phyloP scores from a whole-genome alignment of 1,140 invertebrate species.

The Ostrea denselamellosa region DNA sequence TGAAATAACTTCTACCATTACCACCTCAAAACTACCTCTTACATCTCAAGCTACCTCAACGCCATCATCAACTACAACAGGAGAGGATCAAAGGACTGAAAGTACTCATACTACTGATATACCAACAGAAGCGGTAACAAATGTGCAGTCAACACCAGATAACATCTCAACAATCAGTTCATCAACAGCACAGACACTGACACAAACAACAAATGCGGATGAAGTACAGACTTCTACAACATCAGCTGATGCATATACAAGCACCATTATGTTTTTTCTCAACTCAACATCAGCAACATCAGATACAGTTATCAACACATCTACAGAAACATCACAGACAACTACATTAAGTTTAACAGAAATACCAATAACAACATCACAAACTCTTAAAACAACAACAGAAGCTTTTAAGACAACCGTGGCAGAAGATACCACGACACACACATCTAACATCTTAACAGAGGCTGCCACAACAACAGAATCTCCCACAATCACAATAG shows the following conservation, averaged over 20 bases:
- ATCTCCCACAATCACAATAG: not conserved
- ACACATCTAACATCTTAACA: not conserved
- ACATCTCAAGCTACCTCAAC: slow-evolving; percentile 30
- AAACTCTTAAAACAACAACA: not conserved
- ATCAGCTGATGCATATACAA: not conserved
- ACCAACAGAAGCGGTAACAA: not conserved
- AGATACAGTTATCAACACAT: not conserved
- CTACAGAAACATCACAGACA: not conserved
- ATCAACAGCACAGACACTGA: not conserved
- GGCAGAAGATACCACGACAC: not conserved
- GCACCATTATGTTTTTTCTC: not conserved
- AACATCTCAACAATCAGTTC: not conserved
- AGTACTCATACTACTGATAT: not conserved
- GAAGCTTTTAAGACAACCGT: not conserved
- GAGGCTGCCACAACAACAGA: not conserved
- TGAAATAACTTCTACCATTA: slow-evolving; percentile 33
- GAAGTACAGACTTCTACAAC: not conserved
- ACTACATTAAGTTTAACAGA: not conserved
- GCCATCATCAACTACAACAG: slow-evolving; percentile 1
- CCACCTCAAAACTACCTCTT: slow-evolving; percentile 19
- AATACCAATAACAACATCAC: not conserved
- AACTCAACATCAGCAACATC: not conserved
- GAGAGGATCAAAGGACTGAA: not conserved
- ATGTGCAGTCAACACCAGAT: not conserved
- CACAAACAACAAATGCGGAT: not conserved